phyloP scores from a whole-genome alignment of 2,113 vertebrate genomes.

The Oenanthe oenanthe region DNA sequence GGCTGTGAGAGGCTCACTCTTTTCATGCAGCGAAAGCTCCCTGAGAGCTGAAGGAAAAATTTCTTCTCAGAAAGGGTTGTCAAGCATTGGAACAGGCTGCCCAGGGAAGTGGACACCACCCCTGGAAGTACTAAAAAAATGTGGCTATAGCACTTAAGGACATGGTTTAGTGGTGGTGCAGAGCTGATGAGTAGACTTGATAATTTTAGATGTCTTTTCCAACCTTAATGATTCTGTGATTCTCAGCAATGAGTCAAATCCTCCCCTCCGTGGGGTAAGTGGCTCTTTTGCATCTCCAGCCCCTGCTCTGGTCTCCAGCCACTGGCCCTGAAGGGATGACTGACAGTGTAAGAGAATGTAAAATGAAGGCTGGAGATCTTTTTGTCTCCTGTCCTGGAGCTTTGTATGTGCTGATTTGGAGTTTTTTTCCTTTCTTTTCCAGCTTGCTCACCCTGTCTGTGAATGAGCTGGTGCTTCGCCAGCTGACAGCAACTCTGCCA shows the following conservation, averaged over 20 bases:
- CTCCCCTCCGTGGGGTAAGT: not conserved
- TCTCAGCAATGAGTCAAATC: not conserved
- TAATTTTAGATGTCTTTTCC: not conserved
- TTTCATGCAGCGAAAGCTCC: fast-evolving
- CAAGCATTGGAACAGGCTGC: not conserved
- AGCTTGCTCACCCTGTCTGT: constrained; percentile 26
- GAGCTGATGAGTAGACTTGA: not conserved
- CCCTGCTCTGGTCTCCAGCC: not conserved
- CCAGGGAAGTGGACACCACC: not conserved
- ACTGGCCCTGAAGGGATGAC: not conserved
- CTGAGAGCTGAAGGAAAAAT: not conserved
- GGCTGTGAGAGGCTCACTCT: fast-evolving
- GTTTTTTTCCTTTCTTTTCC: not conserved
- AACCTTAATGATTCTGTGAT: not conserved
- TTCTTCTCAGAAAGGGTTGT: not conserved
- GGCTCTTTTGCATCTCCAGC: not conserved
- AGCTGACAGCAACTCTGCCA: constrained; percentile 4
- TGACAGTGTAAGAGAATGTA: fast-evolving
- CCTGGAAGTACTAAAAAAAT: not conserved
- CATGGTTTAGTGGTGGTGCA: fast-evolving
- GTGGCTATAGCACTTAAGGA: not conserved
- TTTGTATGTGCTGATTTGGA: not conserved
- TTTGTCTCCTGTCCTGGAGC: not conserved
- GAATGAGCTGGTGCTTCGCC: not conserved
- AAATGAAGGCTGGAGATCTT: not conserved